phyloP scores from a whole-genome alignment of 2,797 vertebrate species.

The Pseudomugil gertrudae region DNA sequence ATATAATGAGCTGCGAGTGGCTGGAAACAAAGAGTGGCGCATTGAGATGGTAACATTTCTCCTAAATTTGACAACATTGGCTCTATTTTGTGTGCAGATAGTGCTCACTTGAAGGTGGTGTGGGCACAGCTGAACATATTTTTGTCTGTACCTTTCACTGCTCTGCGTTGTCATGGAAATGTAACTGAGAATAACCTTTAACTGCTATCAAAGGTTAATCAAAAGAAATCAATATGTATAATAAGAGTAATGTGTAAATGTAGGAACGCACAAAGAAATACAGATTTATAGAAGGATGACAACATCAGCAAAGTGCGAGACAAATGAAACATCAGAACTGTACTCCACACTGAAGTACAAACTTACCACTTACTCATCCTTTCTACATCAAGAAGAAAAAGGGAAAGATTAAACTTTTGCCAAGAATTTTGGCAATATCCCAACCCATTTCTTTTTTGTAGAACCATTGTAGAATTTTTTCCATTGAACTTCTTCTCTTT shows the following conservation, averaged over 20 bases:
- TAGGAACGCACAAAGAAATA: not conserved
- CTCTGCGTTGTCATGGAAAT: constrained; percentile 37
- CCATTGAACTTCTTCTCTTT: not conserved
- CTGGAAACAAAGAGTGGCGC: constrained; percentile 48
- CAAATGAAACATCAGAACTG: not conserved
- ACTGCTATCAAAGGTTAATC: constrained; percentile 16
- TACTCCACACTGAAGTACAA: not conserved
- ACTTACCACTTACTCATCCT: not conserved
- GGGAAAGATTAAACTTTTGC: too few relatives aligned
- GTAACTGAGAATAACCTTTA: constrained; percentile 15
- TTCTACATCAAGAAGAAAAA: not conserved
- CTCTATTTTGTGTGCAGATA: constrained; percentile 42
- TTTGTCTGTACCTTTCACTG: constrained; percentile 16
- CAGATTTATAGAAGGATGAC: not conserved
- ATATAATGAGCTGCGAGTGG: constrained; percentile 63
- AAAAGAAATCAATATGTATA: not conserved
- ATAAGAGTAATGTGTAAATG: not conserved
- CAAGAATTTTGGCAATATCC: not conserved
- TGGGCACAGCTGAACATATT: constrained; percentile 27
- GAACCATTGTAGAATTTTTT: not conserved
- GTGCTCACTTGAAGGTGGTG: constrained; percentile 26
- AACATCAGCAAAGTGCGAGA: too few relatives aligned
- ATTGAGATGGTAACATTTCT: constrained; percentile 54
- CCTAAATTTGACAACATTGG: constrained; percentile 39
- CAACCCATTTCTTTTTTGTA: not conserved